phyloP scores from a whole-genome alignment of 2,113 vertebrate genomes.

The Cariama cristata region DNA sequence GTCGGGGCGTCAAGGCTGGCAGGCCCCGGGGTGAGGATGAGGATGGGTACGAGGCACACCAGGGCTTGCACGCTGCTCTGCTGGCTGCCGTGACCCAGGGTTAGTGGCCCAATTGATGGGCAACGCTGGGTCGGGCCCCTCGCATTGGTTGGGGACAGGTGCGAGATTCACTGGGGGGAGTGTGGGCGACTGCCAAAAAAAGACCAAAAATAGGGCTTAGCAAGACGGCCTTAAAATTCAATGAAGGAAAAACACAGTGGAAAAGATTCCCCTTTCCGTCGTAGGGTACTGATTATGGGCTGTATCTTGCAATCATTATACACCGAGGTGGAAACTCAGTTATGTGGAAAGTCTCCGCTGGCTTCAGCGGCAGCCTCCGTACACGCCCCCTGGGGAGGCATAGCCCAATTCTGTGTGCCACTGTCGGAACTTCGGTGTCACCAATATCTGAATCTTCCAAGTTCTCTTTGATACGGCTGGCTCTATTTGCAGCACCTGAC shows the following conservation, averaged over 20 bases:
- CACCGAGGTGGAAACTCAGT: background rate
- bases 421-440: background rate
- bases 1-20: background rate
- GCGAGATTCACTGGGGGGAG: background rate
- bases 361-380: fast-evolving
- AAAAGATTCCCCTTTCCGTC: background rate
- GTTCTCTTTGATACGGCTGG: background rate
- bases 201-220: background rate
- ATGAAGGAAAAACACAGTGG: background rate
- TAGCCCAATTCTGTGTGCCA: background rate
- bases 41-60: background rate
- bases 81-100: fast-evolving
- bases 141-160: fast-evolving
- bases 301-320: background rate
- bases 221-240: background rate
- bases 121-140: background rate
- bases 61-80: background rate
- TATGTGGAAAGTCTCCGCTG: background rate
- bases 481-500: background rate
- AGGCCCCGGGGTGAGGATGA: background rate
- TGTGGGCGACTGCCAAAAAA: background rate
- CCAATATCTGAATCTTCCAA: background rate
- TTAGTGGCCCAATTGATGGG: background rate
- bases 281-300: background rate
- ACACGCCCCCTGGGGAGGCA: background rate